phyloP scores from a whole-genome alignment of 2,113 vertebrate genomes.

The Bufo bufo region DNA sequence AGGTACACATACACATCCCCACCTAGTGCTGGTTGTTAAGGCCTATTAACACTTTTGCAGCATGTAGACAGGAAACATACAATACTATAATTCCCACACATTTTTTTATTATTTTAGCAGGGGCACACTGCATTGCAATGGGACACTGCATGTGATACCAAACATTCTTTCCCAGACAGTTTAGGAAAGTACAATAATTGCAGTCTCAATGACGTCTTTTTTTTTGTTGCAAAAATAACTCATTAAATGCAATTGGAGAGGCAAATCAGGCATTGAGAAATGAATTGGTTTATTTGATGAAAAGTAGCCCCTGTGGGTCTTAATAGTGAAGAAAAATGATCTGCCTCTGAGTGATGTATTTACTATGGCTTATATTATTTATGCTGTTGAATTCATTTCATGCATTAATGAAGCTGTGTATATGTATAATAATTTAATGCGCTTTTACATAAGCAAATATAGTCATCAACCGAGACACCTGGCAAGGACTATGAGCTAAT shows the following conservation, averaged over 20 bases:
- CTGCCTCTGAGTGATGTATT: background rate
- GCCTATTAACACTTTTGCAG: too few relatives aligned
- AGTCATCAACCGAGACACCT: background rate
- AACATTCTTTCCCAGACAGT: background rate
- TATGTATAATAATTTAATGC: background rate
- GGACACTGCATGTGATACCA: background rate
- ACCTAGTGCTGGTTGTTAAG: too few relatives aligned
- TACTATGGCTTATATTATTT: background rate
- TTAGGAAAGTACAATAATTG: background rate
- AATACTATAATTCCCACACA: too few relatives aligned
- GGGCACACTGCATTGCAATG: too few relatives aligned
- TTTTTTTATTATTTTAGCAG: too few relatives aligned
- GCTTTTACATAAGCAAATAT: background rate
- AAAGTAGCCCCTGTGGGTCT: background rate
- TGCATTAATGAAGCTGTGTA: background rate
- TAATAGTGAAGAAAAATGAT: background rate
- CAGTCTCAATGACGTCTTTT: background rate
- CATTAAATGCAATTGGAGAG: background rate
- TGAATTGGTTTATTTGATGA: conserved; percentile 6
- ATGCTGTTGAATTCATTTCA: background rate
- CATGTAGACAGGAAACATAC: too few relatives aligned
- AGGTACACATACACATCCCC: too few relatives aligned
- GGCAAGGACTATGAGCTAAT: background rate
- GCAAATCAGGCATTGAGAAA: background rate
- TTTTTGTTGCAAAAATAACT: background rate